A percentile compares a stretch with the other conserved stretches of the same genome.
Evolutionary conservation across 1,140 invertebrate genomes (phyloP).

Genomic region (Drosophila ficusphila): DNA sequence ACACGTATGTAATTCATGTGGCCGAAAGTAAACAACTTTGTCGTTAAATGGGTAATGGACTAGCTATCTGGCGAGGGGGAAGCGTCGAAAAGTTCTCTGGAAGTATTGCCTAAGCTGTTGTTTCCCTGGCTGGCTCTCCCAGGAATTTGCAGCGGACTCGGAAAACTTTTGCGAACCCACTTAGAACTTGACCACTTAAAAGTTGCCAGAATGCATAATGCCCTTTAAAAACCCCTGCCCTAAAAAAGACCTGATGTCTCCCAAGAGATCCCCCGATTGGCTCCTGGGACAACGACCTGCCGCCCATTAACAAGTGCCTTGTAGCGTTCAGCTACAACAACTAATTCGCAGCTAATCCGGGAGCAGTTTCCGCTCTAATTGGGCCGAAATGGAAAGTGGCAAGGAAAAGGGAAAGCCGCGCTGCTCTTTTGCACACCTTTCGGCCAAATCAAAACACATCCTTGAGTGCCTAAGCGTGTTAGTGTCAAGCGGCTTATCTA

Average conservation of each 20-base stretch:
- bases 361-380: conserved; percentile 28
- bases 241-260: conserved; percentile 4
- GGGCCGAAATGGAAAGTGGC: neutral
- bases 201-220: conserved; percentile 12
- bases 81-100: conserved; percentile 1
- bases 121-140: conserved; percentile 9
- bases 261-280: neutral
- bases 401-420: neutral
- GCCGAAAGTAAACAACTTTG: conserved; percentile 44
- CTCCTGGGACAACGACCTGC: neutral
- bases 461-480: conserved; percentile 42
- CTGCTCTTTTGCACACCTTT: conserved; percentile 16
- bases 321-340: conserved; percentile 29
- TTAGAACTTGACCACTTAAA: conserved; percentile 48
- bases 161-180: conserved; percentile 17
- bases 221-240: neutral
- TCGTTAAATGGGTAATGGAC: conserved; percentile 35
- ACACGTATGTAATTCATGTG: conserved; percentile 42
- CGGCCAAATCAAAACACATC: conserved; percentile 38
- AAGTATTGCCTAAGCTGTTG: conserved; percentile 39
- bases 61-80: neutral
- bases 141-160: neutral
- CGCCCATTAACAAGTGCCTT: conserved; percentile 25
- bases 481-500: conserved; percentile 45
- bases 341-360: conserved; percentile 36